phyloP scores from a whole-genome alignment of 2,888 invertebrate species.

The Lycia hirtaria region DNA sequence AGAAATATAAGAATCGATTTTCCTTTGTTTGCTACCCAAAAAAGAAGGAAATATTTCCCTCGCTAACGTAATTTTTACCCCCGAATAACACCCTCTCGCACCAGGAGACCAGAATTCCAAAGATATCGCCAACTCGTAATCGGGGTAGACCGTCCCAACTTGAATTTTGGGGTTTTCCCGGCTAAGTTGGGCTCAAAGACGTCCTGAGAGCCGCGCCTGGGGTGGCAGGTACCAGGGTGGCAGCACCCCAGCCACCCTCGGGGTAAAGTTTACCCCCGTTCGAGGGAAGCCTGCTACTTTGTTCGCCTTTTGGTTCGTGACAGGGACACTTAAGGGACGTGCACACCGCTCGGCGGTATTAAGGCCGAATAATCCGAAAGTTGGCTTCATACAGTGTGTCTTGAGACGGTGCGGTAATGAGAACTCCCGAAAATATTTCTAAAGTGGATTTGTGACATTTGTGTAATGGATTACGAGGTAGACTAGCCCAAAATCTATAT shows the following conservation, averaged over 20 bases:
- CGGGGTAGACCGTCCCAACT: conserved; percentile 69
- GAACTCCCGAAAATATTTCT: not conserved
- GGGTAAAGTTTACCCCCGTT: conserved; percentile 82
- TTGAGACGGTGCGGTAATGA: conserved; percentile 22
- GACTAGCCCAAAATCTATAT: too few relatives aligned
- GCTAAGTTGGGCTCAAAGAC: conserved; percentile 82
- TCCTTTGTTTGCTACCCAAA: conserved; percentile 8
- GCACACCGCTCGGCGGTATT: conserved; percentile 68
- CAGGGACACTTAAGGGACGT: conserved; percentile 83
- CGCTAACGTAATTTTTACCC: conserved; percentile 23
- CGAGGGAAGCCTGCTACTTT: conserved; percentile 69
- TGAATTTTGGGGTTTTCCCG: conserved; percentile 83
- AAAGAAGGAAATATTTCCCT: conserved; percentile 22
- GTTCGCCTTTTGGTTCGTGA: conserved; percentile 83
- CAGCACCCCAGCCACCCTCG: conserved; percentile 64
- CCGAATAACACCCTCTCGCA: conserved; percentile 38
- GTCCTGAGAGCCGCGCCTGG: conserved; percentile 80
- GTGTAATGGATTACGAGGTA: not conserved
- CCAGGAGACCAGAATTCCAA: conserved; percentile 77
- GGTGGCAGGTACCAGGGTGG: conserved; percentile 54
- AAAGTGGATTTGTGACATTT: too few relatives aligned
- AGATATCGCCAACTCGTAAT: conserved; percentile 82
- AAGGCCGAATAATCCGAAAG: conserved; percentile 61
- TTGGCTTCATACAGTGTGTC: conserved; percentile 22
- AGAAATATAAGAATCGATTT: conserved; percentile 2